Evolutionary conservation across 2,888 invertebrate genomes (phyloP).

Genomic region (Imbricaverruca yamaguchii): DNA sequence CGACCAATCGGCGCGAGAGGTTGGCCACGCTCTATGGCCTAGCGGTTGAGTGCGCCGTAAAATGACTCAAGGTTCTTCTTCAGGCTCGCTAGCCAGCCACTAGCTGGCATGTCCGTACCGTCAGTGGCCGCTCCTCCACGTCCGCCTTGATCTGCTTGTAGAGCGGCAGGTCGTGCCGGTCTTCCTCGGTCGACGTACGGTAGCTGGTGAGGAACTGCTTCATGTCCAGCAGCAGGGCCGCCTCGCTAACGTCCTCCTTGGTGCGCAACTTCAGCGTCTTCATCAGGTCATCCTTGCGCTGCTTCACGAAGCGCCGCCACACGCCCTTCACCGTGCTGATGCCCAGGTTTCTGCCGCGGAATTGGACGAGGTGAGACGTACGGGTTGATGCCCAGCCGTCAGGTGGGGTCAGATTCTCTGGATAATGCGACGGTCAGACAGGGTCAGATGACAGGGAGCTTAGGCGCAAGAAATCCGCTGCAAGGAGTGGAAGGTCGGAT

Average conservation of each 20-base stretch:
- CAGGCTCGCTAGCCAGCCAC: background rate
- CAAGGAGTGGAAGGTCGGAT: too few relatives aligned
- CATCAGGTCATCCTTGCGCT: slow-evolving; percentile 17
- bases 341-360: background rate
- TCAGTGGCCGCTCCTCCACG: background rate
- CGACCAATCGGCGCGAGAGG: too few relatives aligned
- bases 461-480: too few relatives aligned
- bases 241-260: background rate
- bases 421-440: background rate
- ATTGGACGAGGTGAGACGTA: background rate
- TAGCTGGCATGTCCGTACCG: background rate
- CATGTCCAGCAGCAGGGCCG: background rate
- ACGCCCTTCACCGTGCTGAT: slow-evolving; percentile 16
- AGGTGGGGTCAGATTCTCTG: background rate
- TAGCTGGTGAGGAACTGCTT: background rate
- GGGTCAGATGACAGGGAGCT: too few relatives aligned
- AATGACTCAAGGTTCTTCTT: too few relatives aligned
- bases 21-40: too few relatives aligned
- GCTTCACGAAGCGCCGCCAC: slow-evolving; percentile 11
- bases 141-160: slow-evolving; percentile 13
- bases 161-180: slow-evolving; percentile 1
- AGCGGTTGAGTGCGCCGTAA: too few relatives aligned
- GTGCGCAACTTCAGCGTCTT: slow-evolving; percentile 18
- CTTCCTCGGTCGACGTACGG: background rate
- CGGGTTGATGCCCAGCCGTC: too few relatives aligned